Percentiles rank a stretch among this genome's conserved stretches.
Evolutionary conservation across 1,140 invertebrate genomes (phyloP).

Genomic region (Fopius arisanus): DNA sequence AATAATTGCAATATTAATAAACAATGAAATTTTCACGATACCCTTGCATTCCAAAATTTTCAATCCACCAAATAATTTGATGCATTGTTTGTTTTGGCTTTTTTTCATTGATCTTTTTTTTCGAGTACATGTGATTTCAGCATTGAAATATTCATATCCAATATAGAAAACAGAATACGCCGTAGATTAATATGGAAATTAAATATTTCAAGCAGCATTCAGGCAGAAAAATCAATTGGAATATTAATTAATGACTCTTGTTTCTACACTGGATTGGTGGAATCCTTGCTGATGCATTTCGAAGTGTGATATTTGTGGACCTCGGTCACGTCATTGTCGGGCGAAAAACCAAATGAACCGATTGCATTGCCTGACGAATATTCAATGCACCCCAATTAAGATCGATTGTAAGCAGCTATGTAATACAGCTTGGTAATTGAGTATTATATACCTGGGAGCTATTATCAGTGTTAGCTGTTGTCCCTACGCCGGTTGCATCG

Average conservation of each 20-base stretch:
- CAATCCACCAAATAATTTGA: background rate
- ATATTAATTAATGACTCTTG: no score
- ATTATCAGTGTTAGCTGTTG: background rate
- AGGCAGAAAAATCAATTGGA: no score
- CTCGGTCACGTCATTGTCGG: background rate
- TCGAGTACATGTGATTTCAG: background rate
- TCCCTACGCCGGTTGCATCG: background rate
- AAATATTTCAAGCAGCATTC: no score
- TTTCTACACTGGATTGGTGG: no score
- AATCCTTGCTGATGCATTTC: no score
- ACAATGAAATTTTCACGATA: background rate
- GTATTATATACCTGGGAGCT: background rate
- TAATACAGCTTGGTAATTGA: background rate
- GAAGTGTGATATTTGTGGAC: no score
- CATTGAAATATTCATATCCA: background rate
- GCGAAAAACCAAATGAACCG: background rate
- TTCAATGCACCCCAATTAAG: background rate
- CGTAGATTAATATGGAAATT: background rate
- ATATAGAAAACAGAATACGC: background rate
- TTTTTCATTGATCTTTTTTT: background rate
- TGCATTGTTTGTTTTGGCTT: background rate
- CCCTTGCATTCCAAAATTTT: background rate
- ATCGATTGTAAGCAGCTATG: background rate
- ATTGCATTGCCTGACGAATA: background rate
- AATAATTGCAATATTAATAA: background rate